Conservation (phyloP, 2,888 invertebrate genomes). For the Eupithecia pulchellata region DNA sequence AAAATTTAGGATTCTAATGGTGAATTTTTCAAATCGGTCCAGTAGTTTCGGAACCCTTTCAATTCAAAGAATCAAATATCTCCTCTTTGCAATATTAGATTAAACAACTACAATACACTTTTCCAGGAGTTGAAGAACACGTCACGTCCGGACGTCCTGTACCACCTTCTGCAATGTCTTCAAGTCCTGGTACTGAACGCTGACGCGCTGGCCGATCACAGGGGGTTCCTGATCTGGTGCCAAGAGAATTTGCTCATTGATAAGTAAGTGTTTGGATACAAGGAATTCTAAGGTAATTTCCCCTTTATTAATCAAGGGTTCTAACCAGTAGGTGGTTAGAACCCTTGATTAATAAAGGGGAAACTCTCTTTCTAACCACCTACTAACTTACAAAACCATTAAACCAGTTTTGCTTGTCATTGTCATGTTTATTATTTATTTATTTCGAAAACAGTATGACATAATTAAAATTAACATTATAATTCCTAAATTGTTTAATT, state of each 20-base stretch:
- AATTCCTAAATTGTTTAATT: neutral
- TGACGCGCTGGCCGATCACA: slow-evolving; percentile 95
- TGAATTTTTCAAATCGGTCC: no score
- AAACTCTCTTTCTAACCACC: slow-evolving; percentile 33
- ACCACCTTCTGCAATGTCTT: slow-evolving; percentile 95
- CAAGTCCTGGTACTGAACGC: slow-evolving; percentile 96
- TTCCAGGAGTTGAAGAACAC: slow-evolving; percentile 91
- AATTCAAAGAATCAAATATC: no score
- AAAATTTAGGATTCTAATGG: no score
- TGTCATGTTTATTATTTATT: neutral
- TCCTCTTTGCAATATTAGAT: no score
- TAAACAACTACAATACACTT: neutral
- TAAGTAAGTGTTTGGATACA: slow-evolving; percentile 85
- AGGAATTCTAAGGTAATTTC: neutral
- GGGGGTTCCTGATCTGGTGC: slow-evolving; percentile 97
- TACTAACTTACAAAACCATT: slow-evolving; percentile 79
- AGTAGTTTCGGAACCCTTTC: no score
- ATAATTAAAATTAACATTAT: no score
- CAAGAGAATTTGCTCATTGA: slow-evolving; percentile 97
- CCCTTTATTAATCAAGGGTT: neutral
- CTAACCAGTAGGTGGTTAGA: no score
- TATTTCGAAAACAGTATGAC: no score
- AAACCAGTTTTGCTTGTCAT: neutral
- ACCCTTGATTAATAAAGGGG: neutral
- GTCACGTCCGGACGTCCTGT: slow-evolving; percentile 96